Evolutionary conservation across 2,888 invertebrate species (phyloP).

Genomic region (Zhengitettix transpicula): DNA sequence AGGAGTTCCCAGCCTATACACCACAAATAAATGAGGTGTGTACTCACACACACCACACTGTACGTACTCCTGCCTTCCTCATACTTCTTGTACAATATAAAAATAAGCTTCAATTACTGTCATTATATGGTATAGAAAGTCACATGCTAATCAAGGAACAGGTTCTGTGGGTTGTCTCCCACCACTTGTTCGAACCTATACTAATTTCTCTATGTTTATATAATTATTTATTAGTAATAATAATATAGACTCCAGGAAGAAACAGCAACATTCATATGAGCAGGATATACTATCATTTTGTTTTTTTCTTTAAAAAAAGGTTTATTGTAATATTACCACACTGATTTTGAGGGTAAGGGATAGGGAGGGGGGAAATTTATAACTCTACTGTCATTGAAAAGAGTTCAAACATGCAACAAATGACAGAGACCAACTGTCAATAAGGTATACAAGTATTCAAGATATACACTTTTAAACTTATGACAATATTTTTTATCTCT

Average conservation of each 20-base stretch:
- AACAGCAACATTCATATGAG: slow-evolving; percentile 14
- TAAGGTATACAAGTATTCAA: slow-evolving; percentile 9
- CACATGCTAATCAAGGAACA: slow-evolving; percentile 7
- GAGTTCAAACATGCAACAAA: slow-evolving; percentile 14
- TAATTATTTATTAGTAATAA: slow-evolving; percentile 7
- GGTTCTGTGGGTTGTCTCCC: slow-evolving; percentile 1
- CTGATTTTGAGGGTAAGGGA: slow-evolving; percentile 4
- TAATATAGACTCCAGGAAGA: slow-evolving; percentile 13
- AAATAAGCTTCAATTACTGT: slow-evolving; percentile 9
- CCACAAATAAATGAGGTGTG: background rate
- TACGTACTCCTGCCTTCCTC: too few species aligned
- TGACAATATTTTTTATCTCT: slow-evolving; percentile 2
- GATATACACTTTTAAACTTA: slow-evolving; percentile 7
- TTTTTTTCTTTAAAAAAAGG: slow-evolving; percentile 6
- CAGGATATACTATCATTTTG: slow-evolving; percentile 9
- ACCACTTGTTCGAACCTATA: slow-evolving; percentile 6
- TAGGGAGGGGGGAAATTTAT: slow-evolving; percentile 4
- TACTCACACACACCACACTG: too few species aligned
- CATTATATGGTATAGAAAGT: slow-evolving; percentile 1
- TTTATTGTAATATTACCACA: slow-evolving; percentile 9
- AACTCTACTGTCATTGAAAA: slow-evolving; percentile 11
- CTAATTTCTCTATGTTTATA: slow-evolving; percentile 2
- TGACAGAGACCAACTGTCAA: slow-evolving; percentile 9
- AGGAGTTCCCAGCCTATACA: background rate
- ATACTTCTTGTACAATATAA: slow-evolving; percentile 10